Base-by-base conservation (phyloP, 2,888 invertebrate species). In the Carterocephalus palaemon region DNA sequence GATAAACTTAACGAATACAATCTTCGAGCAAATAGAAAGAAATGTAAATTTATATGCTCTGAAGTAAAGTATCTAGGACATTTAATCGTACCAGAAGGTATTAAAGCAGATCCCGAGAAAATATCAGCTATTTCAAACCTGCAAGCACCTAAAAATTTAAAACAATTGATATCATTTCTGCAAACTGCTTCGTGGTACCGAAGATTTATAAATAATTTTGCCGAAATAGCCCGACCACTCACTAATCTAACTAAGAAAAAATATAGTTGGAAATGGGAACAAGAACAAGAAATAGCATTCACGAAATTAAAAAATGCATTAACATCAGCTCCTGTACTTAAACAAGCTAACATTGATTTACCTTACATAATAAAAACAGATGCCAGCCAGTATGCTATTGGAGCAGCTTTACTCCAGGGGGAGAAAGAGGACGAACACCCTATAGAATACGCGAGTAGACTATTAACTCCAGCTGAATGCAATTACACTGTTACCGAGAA, bases 21-120 rank as follows among this genome's bases (percentile, higher is more conserved):
- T 3, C 42, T 64, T 1, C 19, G 19, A n/a, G 51, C 32, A 1
- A 61, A 60, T 29, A 23, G 10, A 16, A 10, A 32, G 0, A 64
- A 62, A 32, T 57, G 59, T 12, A 33, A 36, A 6, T 63, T 61
- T 16, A 36, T 46, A 4, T 54, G 54, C 10, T 9, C 48, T 2
- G 32, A 24, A 3, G 42, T 60, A 1, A 59, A 58, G 26, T 63
- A 60, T 13, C 33, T 63, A 4, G 60, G 62, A 1, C 64, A 64
- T 31, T 1, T 47, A 6, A 60, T 63, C 1, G 51, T 52, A 1
- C 53, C 56, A 2, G 48, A 52, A n/a, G 65, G 64, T 0, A 16
- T 66, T 13, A 43, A 51, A 34, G 28, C 51, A 4, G 60, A 68
- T 37, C 56, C 60, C 0, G 56, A 52, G 22, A 42, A 60, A 23